Percentiles rank a stretch among this genome's conserved stretches.
phyloP scores from a whole-genome alignment of 2,888 invertebrate species.

The Cistogaster globosa region DNA sequence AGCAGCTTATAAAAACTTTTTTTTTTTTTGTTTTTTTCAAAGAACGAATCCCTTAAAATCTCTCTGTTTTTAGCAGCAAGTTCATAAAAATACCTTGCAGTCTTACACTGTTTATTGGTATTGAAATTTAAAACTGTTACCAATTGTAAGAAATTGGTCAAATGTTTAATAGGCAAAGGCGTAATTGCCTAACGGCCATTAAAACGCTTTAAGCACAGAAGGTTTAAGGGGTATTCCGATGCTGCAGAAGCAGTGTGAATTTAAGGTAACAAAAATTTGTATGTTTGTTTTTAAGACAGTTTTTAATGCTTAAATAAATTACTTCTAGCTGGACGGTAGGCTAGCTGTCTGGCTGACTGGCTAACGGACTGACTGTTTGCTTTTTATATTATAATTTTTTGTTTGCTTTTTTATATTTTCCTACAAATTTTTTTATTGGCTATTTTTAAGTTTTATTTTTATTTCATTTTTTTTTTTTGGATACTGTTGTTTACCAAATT shows the following conservation, averaged over 20 bases:
- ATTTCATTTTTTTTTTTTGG: constrained; percentile 12
- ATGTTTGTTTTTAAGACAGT: no score
- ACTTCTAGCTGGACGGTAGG: constrained; percentile 20
- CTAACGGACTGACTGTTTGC: constrained; percentile 33
- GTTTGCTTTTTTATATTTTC: constrained; percentile 17
- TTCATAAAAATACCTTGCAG: background rate
- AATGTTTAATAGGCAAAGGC: constrained; percentile 45
- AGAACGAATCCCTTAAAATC: no score
- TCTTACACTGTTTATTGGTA: no score
- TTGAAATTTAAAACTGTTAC: constrained; percentile 1
- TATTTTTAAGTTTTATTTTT: constrained; percentile 16
- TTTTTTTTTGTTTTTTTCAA: no score
- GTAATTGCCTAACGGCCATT: constrained; percentile 50
- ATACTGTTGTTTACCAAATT: constrained; percentile 64
- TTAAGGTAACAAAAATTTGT: constrained; percentile 24
- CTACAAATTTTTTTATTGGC: constrained; percentile 29
- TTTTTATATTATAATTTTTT: constrained; percentile 51
- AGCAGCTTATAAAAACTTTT: no score
- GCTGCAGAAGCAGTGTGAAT: constrained; percentile 31
- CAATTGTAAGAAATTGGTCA: constrained; percentile 5
- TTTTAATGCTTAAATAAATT: background rate
- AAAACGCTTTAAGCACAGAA: constrained; percentile 39
- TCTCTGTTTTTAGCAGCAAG: background rate
- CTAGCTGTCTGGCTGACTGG: background rate
- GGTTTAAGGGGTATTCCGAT: constrained; percentile 21